A percentile compares a stretch with the other conserved stretches of the same genome.
phyloP scores from a whole-genome alignment of 2,888 invertebrate genomes.

The Pristionchus mayeri region DNA sequence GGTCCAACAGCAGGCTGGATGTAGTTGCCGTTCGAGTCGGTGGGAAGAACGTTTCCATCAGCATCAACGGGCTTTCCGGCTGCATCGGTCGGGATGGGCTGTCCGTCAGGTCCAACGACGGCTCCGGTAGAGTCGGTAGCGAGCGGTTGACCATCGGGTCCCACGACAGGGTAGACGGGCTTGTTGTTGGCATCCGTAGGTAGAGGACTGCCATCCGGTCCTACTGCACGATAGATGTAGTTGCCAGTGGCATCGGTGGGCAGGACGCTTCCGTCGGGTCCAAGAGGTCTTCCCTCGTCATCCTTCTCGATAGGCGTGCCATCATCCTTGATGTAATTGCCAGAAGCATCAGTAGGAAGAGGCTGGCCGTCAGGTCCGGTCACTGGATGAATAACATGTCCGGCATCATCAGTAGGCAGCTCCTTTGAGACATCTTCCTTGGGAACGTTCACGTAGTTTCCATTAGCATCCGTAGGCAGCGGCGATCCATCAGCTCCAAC shows the following conservation, averaged over 20 bases:
- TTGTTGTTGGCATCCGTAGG: slow-evolving; percentile 54
- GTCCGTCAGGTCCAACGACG: slow-evolving; percentile 49
- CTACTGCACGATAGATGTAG: slow-evolving; percentile 51
- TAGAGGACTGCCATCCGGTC: slow-evolving; percentile 47
- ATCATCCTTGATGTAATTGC: slow-evolving; percentile 42
- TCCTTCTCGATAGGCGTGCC: slow-evolving; percentile 56
- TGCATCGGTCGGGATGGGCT: slow-evolving; percentile 53
- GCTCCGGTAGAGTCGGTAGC: slow-evolving; percentile 43
- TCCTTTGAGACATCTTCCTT: slow-evolving; percentile 45
- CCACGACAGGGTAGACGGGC: slow-evolving; percentile 47
- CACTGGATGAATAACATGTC: slow-evolving; percentile 55
- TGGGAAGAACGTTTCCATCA: slow-evolving; percentile 48
- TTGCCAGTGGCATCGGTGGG: slow-evolving; percentile 56
- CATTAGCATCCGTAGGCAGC: background rate
- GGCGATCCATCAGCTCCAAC: slow-evolving; percentile 53
- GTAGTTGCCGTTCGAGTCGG: slow-evolving; percentile 57
- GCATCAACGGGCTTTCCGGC: slow-evolving; percentile 22
- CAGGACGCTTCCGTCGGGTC: slow-evolving; percentile 55
- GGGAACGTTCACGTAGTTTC: slow-evolving; percentile 54
- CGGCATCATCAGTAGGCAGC: slow-evolving; percentile 54
- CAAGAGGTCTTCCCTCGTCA: slow-evolving; percentile 49
- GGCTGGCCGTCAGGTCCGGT: slow-evolving; percentile 58
- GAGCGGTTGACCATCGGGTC: slow-evolving; percentile 38
- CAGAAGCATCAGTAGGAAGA: slow-evolving; percentile 51
- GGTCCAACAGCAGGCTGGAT: slow-evolving; percentile 53